Evolutionary conservation across 1,140 invertebrate species (phyloP), one percentile per base, ranked within the genome.

Genomic region (Pachypsylla venusta): DNA sequence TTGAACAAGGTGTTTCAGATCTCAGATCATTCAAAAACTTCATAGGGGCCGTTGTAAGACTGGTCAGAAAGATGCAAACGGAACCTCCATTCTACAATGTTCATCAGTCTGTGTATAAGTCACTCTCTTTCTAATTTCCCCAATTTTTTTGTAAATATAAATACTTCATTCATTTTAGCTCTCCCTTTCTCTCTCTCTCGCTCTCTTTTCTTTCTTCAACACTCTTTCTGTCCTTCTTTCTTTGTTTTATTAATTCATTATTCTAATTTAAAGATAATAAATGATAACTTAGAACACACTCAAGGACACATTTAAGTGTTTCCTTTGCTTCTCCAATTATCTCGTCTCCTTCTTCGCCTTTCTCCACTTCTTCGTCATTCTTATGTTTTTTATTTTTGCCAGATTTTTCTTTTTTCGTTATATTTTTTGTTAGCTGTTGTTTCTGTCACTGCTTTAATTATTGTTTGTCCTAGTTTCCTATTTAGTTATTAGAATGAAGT

Each of bases 321-420:
- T n/a, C 5, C 22, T n/a, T 16, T 28, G 7, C 20, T 10, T 53
- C 20, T 10, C 10, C 10, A 53, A 53, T 53, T 53, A 12, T 14
- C 20, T 53, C 20, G 7, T 27, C 25, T 54, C 5, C 4, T 40
- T 42, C 27, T 1, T n/a, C 30, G 7, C n/a, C 30, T 35, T 35
- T 35, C n/a, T 35, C 30, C 30, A 10, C n/a, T 35, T 35, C 35
- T n/a, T n/a, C 30, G 7, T 35, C 30, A 35, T 35, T 7, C 39
- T 26, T 3, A 40, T 48, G 19, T 58, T 1, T 13, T 57, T 20
- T 59, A 25, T 39, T 57, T 5, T 57, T 57, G 14, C 10, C 27
- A 16, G 24, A 39, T 13, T n/a, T 10, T 14, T 26, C 20, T 2
- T 30, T 60, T 30, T 39, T 5, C 25, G 20, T 56, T 24, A 24